Conservation (phyloP, 2,797 vertebrate species). For the Nasua narica region DNA sequence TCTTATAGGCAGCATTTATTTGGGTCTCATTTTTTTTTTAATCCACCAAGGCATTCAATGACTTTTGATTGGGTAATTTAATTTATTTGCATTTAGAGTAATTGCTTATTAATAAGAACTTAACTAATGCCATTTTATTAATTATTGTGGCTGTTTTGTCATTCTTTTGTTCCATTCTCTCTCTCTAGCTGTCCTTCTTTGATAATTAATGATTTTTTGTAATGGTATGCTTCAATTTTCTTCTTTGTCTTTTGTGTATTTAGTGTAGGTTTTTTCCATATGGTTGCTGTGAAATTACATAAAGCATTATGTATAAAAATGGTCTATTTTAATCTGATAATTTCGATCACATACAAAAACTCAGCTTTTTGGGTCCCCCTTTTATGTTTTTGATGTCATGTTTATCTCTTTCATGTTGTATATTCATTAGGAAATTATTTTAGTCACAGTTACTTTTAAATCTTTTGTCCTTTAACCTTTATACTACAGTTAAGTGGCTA, state of each 20-base stretch:
- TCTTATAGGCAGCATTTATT: neutral
- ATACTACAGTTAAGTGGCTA: neutral
- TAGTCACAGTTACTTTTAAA: neutral
- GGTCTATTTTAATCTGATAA: neutral
- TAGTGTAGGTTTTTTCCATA: neutral
- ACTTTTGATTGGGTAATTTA: neutral
- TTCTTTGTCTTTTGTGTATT: neutral
- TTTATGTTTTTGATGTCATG: neutral
- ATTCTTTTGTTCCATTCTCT: neutral
- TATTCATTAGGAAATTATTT: neutral
- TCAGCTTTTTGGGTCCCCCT: neutral
- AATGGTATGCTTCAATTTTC: neutral
- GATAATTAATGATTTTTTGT: neutral
- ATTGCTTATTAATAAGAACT: neutral
- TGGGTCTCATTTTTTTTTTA: neutral
- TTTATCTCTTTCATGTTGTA: neutral
- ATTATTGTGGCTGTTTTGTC: neutral
- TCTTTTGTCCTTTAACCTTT: neutral
- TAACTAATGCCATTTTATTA: neutral
- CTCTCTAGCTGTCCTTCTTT: neutral
- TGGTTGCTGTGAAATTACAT: neutral
- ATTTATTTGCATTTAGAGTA: neutral
- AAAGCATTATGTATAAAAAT: neutral
- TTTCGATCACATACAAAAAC: neutral
- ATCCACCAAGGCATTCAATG: neutral